Evolutionary conservation across 2,797 vertebrate species (phyloP).

Genomic region (Sebastes elongatus): DNA sequence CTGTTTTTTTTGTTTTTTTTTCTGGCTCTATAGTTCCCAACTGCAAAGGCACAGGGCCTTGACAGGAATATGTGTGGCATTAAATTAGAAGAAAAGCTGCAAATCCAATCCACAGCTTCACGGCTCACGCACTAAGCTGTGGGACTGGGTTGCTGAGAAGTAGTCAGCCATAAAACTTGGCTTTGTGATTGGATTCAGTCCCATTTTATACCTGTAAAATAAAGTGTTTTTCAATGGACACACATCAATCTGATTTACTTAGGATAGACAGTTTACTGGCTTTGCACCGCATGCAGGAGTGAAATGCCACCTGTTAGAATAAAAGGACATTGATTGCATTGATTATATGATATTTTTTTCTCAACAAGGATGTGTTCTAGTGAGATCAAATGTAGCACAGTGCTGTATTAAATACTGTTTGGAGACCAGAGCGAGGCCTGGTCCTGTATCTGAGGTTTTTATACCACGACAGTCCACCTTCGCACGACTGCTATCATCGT

Average conservation of each 20-base stretch:
- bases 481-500: neutral
- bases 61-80: neutral
- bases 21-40: neutral
- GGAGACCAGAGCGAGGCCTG: neutral
- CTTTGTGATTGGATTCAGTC: neutral
- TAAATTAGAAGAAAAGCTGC: slow-evolving; percentile 15
- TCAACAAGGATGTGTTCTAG: neutral
- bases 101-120: slow-evolving; percentile 30
- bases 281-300: neutral
- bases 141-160: neutral
- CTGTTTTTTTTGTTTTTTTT: neutral
- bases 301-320: neutral
- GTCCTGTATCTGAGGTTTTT: neutral
- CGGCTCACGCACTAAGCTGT: neutral
- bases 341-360: neutral
- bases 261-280: neutral
- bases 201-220: neutral
- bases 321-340: neutral
- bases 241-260: neutral
- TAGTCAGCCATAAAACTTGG: neutral
- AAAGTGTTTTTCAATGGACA: neutral
- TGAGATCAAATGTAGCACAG: neutral
- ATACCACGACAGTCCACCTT: neutral
- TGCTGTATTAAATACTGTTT: neutral
- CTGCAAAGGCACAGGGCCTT: neutral